These are phyloP conservation scores for Papilio helenus DNA, from an alignment of 1,140 invertebrate species.

Conservation along the genomic window DNA sequence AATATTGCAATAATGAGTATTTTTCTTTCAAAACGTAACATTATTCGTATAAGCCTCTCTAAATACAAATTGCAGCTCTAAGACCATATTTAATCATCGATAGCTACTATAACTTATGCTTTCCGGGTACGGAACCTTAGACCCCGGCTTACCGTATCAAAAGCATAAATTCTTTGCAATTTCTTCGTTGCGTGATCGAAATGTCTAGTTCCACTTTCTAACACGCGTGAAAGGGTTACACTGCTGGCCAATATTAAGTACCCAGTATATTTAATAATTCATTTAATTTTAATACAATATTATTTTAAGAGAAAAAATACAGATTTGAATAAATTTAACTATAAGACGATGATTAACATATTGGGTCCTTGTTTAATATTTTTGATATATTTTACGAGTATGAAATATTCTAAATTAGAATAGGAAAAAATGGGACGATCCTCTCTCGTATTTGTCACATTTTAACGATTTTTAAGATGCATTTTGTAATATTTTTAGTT, in stretches of 20 bases:
- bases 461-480: no score
- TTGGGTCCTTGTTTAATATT: no score
- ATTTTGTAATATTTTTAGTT: background rate
- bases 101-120: conserved; percentile 50
- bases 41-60: conserved; percentile 22
- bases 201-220: conserved; percentile 79
- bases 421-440: no score
- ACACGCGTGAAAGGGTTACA: conserved; percentile 80
- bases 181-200: conserved; percentile 79
- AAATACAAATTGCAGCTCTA: conserved; percentile 9
- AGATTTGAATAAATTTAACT: background rate
- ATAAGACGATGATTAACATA: no score
- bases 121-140: conserved; percentile 70
- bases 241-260: conserved; percentile 48
- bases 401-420: no score
- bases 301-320: no score
- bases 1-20: conserved; percentile 16
- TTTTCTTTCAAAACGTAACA: conserved; percentile 41
- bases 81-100: conserved; percentile 31
- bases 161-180: conserved; percentile 82
- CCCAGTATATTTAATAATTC: background rate
- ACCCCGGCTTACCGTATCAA: conserved; percentile 69
- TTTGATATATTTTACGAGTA: no score
- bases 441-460: no score
- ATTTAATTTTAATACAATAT: background rate